Conservation (phyloP, 2,113 vertebrate genomes). For the Ibidorhyncha struthersii region DNA sequence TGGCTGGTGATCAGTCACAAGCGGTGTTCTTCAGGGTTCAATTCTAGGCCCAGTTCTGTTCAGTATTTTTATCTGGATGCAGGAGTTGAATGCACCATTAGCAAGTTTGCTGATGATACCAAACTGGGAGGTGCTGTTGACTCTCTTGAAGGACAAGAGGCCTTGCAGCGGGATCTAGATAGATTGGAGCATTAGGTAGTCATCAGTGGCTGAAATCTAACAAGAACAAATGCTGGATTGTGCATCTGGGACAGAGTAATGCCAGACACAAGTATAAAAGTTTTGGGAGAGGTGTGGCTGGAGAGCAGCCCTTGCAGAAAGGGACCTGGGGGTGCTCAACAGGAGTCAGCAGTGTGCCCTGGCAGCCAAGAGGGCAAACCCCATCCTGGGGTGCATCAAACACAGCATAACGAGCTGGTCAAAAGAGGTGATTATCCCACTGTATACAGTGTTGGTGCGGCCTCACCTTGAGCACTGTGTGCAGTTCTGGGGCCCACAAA, state of each 20-base stretch:
- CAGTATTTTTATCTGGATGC: neutral
- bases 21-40: neutral
- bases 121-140: neutral
- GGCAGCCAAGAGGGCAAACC: neutral
- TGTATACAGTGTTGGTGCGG: too few relatives aligned
- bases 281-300: neutral
- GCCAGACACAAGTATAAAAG: neutral
- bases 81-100: neutral
- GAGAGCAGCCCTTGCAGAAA: neutral
- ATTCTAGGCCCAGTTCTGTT: neutral
- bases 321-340: neutral
- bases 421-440: neutral
- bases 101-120: neutral
- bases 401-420: fast-evolving
- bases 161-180: neutral
- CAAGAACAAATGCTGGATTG: neutral
- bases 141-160: neutral
- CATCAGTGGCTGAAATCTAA: neutral
- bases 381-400: too few relatives aligned
- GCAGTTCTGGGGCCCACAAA: neutral
- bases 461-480: neutral
- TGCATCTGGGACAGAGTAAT: neutral
- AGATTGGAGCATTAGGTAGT: neutral
- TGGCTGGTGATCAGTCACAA: fast-evolving
- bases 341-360: neutral